Evolutionary conservation across 2,113 vertebrate species (phyloP), one percentile per base, ranked within the genome.

Genomic region (Forbesichthys agassizii): DNA sequence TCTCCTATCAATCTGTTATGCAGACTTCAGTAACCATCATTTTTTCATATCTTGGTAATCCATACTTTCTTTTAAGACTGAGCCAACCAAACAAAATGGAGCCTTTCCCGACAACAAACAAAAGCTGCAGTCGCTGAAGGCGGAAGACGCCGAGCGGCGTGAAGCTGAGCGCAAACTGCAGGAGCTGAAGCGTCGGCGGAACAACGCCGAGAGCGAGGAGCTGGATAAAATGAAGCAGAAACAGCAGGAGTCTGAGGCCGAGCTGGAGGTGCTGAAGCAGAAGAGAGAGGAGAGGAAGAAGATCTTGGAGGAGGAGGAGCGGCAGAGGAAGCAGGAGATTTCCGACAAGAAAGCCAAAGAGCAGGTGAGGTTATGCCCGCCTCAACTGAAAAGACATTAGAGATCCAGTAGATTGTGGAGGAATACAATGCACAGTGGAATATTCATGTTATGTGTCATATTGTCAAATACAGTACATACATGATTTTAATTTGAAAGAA

Each of bases 191-290:
- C 92, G 93, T 0, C 89, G 95, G 18, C 92, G 94, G 0, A 92
- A 95, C 0, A 90, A 96, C 49, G 89, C 92, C 0, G 95, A 96
- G 69, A 95, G 86, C 0, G 94, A 95, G 54, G 95, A 96, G 71
- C 79, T 97, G 0, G 95, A 96, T 85, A 98, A 96, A 88, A 91
- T 98, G 78, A 98, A 94, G 71, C 95, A 94, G 86, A 98, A 98
- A 84, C 96, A 98, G 85, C 96, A 98, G 80, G 93, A 91, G 49
- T 93, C 96, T 0, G 94, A 93, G 0, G 90, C 84, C 0, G 96
- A 98, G 89, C 93, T 98, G 77, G 96, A 96, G 9, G 95, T 94
- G 60, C 92, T 98, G 89, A 99, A 96, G 91, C 97, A 90, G 70
- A 96, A 94, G 88, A 84, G 97, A 13, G 98, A 98, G 81, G 96